Base-by-base conservation (phyloP, 2,797 vertebrate species). In the Pyrocephalus nanus region DNA sequence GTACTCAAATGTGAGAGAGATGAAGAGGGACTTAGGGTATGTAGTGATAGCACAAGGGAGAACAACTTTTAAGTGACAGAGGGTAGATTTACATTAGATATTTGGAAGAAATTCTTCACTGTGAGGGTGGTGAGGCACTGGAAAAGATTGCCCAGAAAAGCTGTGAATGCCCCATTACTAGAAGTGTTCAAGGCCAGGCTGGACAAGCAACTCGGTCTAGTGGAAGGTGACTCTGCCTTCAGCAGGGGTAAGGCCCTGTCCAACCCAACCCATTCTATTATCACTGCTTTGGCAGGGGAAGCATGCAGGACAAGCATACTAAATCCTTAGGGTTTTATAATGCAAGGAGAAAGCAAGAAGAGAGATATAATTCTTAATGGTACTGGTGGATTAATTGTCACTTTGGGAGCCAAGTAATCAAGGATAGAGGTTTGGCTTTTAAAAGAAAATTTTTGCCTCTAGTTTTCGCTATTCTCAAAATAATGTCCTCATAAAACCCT, bases 321-420 rank as follows among this genome's bases (percentile, higher is more conserved):
- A 36, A 88, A 71, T 71, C 74, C n/a, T 91, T 19, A 71, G 43
- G 26, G 66, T 51, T 90, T 84, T 83, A 19, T 76, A 66, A 72
- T 19, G 20, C 55, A 88, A 71, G 62, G 30, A 78, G 23, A 79
- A 94, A 94, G 75, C 26, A 38, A 90, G 54, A 90, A 51, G 8
- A 61, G 43, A 89, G 42, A 75, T 38, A 76, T 25, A 73, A 62
- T 83, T 86, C 80, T 86, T 81, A 88, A 91, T 73, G 17, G 58
- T 66, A 48, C 58, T 54, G 76, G 55, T 42, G 70, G 73, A 86
- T 95, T 93, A 88, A 48, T 48, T 94, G 64, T 67, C 70, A 73
- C 42, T 64, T 86, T 50, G 6, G 45, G 48, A 51, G 74, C 81
- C 91, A 92, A 84, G n/a, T 92, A 87, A 92, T 79, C 71, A 90